Conservation (phyloP, 2,113 vertebrate genomes). For the Dasyornis broadbenti region DNA sequence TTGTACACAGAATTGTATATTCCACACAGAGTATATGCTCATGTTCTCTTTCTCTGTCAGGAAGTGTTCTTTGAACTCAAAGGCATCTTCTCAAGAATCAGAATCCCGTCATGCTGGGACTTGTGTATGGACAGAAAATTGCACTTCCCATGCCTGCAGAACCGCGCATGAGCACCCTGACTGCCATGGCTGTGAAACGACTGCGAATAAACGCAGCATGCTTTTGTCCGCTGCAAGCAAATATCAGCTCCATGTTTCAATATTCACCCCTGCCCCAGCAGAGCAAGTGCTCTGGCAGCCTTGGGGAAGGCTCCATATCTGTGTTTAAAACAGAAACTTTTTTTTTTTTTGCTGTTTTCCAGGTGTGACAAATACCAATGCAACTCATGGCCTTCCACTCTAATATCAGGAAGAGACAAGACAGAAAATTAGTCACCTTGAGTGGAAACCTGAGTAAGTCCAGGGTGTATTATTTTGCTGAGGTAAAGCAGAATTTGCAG, state of each 20-base stretch:
- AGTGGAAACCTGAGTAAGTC: background rate
- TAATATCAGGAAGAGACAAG: background rate
- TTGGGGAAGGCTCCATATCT: background rate
- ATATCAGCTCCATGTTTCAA: background rate
- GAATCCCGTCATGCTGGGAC: background rate
- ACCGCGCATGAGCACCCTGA: background rate
- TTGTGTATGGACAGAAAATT: background rate
- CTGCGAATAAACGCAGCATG: accelerated
- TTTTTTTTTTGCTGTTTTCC: background rate
- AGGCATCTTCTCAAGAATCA: background rate
- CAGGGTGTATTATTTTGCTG: background rate
- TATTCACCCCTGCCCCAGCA: background rate
- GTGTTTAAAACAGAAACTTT: background rate
- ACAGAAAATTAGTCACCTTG: background rate
- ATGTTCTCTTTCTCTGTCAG: background rate
- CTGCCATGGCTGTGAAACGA: background rate
- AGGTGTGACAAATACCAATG: background rate
- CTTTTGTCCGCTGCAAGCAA: background rate
- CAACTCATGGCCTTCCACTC: background rate
- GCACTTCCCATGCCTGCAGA: background rate
- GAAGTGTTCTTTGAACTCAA: background rate
- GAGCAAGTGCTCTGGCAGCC: background rate
- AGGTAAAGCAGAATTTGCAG: background rate
- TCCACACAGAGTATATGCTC: background rate
- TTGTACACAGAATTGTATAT: background rate